Base-by-base conservation (phyloP, 2,113 vertebrate species). In the Speoplatyrhinus poulsoni region DNA sequence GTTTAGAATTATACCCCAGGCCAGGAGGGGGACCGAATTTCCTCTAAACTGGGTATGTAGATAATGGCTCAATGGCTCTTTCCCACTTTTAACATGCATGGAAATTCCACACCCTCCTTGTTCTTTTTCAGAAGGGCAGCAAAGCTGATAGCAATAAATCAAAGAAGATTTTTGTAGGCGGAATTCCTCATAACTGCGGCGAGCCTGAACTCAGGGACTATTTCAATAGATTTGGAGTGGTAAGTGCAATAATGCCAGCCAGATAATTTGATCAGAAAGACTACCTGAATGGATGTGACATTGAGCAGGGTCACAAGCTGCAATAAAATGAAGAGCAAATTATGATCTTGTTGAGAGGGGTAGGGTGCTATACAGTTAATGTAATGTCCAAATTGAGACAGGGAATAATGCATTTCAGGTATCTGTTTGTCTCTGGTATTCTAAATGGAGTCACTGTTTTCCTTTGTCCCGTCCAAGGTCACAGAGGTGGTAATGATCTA, bases 401-500 rank as follows among this genome's bases (percentile, higher is more conserved):
- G 55, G 78, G 61, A n/a, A 16, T 84, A 67, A 83, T 82, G 69
- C 79, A 85, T 60, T 76, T 50, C 16, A 66, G 52, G 8, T 41
- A 17, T 19, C 17, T 66, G 73, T 64, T 32, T 63, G 62, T 63
- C 62, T 12, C 64, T 71, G 64, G 9, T 82, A 81, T 82, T 84
- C 76, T 86, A 82, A 89, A 85, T 72, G 69, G 77, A 86, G 81
- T 77, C 70, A 77, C 73, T 80, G 78, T 87, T 83, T 82, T 87
- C 71, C 68, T 92, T 88, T 91, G 83, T 91, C 83, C 90, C 79
- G 69, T 93, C 91, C 79, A 93, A 99, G 98, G 98, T 99, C 91
- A 99, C 97, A 81, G 98, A 99, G 93, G 98, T 99, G 90, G 98
- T 99, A 91, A 99, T 99, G 98, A 99, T 99, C 94, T 99, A 99